Base-by-base conservation (phyloP, 2,888 invertebrate species). In the Psococerastis gibbosa region DNA sequence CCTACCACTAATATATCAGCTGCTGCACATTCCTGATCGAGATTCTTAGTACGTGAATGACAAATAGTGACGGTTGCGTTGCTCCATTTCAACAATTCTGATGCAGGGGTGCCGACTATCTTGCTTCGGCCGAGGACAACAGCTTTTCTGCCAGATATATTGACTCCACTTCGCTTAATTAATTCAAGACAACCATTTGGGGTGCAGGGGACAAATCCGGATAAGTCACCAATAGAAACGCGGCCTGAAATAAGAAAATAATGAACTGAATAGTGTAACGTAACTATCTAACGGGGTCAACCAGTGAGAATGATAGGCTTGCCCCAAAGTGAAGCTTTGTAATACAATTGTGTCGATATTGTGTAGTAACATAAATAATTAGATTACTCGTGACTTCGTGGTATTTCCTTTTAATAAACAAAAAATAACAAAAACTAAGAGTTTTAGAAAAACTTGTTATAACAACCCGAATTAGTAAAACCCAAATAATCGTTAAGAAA, bases 1-100 rank as follows among this genome's bases (percentile, higher is more conserved):
- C 80, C 98, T 20, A 94, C 95, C n/a, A 98, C 87, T 43, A 99
- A 64, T 56, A 99, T 89, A 59, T 98, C 98, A 6, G 95, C 97
- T 51, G 71, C 68, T 50, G 72, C 71, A 2, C 73, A 71, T 56
- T 80, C 70, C 60, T 74, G 70, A 44, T 72, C 70, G 47, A 95
- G 64, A 60, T 92, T 73, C 55, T 72, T 75, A 0, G 97, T 97
- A 64, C 78, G 82, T 0, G 97, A 95, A 62, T 99, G 98, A 55
- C 97, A 97, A 31, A 91, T 75, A 1, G 97, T 97, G 3, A 95
- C 94, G 1, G 98, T 98, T 1, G 92, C 95, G 61, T 98, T 72
- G 52, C 89, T 76, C 95, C 95, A 97, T 60, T 91, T 87, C 31
- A 99, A 71, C 22, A 98, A 68, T 61, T 94, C 91, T 0, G 94